Base-by-base conservation (phyloP, 2,797 vertebrate species). In the Vultur gryphus region DNA sequence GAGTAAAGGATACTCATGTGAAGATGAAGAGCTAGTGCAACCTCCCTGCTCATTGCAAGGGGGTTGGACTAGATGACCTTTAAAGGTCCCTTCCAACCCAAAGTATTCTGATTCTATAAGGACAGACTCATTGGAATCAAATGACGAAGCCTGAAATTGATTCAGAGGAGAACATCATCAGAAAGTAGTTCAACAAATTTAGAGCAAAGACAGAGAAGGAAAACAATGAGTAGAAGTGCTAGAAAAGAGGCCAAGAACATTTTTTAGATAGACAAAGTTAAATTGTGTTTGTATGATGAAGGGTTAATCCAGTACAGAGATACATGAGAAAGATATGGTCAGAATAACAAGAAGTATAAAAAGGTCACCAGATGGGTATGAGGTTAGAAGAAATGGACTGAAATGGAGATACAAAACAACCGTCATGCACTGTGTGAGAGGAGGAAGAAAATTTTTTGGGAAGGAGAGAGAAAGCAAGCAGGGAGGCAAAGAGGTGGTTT, bases 351-450 rank as follows among this genome's bases (percentile, higher is more conserved):
- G 6, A 35, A 59, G 28, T 44, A 39, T 20, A 26, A 31, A 72
- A 82, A 54, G 19, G n/a, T 54, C 21, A 54, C 5, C 29, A 89
- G 49, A 39, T 26, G 48, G 35, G 41, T 31, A 89, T 46, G 43
- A 85, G 77, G 28, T 35, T 82, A 57, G 16, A 84, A 16, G 16
- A 77, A 87, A 70, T 10, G 16, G 29, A 52, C 35, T 70, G 51
- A 85, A 66, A 76, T 31, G 31, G 23, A 81, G 61, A 72, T 87
- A 66, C 2, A 73, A 85, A 93, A 62, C 17, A 37, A 54, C 21
- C 1, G 0, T 14, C 10, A 31, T 20, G 13, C 5, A 48, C 23
- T 33, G 24, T 33, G 13, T 43, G 21, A 51, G 33, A 67, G 26
- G 11, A 84, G 26, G 29, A 83, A 64, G 19, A 81, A 76, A 35